Conservation (phyloP, 2,797 vertebrate genomes). For the Lacerta viridis region DNA sequence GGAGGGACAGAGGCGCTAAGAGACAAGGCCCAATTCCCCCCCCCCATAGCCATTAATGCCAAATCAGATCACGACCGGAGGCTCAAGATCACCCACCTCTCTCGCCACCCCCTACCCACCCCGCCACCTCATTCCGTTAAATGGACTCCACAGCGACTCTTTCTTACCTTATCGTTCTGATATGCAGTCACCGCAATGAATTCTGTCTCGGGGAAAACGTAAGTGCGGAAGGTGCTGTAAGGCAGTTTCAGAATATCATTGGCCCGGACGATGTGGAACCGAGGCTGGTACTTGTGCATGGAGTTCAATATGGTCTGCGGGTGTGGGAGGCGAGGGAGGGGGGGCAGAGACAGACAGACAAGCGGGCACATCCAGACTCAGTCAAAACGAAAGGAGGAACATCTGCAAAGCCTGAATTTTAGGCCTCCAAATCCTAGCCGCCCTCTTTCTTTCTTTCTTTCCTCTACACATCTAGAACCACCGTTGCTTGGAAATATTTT, state of each 20-base stretch:
- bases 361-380: neutral
- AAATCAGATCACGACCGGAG: neutral
- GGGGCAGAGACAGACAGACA: neutral
- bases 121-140: slow-evolving; percentile 26
- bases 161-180: slow-evolving; percentile 97
- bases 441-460: neutral
- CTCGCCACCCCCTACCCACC: neutral
- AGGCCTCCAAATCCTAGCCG: neutral
- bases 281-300: slow-evolving; percentile 98
- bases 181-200: slow-evolving; percentile 99
- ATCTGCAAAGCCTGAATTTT: too few relatives aligned
- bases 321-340: neutral
- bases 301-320: slow-evolving; percentile 96
- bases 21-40: neutral
- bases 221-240: slow-evolving; percentile 97
- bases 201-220: slow-evolving; percentile 97
- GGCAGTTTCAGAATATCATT: slow-evolving; percentile 98
- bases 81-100: neutral
- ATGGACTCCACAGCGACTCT: slow-evolving; percentile 58
- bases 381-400: slow-evolving; percentile 19
- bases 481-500: too few relatives aligned
- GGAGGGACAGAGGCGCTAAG: fast-evolving
- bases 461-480: too few relatives aligned
- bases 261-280: slow-evolving; percentile 97
- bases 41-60: neutral